Evolutionary conservation across 2,888 invertebrate species (phyloP).

Genomic region (Tipula helvola): DNA sequence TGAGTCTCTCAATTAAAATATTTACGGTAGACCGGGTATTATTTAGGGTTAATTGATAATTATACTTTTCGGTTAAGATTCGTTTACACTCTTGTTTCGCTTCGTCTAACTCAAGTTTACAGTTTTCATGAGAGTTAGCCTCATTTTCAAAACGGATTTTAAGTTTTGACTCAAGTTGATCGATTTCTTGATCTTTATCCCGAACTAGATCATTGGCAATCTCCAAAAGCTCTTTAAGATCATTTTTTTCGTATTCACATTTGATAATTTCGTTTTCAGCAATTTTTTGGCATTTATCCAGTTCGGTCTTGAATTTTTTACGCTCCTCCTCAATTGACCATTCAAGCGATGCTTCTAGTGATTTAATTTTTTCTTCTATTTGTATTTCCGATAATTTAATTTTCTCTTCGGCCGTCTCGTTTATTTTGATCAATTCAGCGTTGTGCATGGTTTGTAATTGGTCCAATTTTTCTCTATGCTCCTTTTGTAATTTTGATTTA

Average conservation of each 20-base stretch:
- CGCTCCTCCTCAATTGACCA: constrained; percentile 35
- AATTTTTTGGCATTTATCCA: constrained; percentile 42
- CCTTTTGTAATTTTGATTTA: constrained; percentile 15
- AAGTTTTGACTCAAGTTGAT: constrained; percentile 31
- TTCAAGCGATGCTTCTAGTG: constrained; percentile 35
- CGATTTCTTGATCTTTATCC: constrained; percentile 32
- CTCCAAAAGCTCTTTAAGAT: constrained; percentile 32
- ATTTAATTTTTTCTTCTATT: constrained; percentile 35
- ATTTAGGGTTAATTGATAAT: constrained; percentile 33
- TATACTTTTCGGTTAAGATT: constrained; percentile 34
- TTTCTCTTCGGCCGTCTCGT: constrained; percentile 32
- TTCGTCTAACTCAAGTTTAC: constrained; percentile 33
- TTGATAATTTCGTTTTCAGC: constrained; percentile 42
- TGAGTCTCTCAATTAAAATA: constrained; percentile 34
- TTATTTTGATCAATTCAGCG: constrained; percentile 29
- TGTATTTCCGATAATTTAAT: constrained; percentile 31
- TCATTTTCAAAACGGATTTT: constrained; percentile 33
- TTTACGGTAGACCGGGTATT: constrained; percentile 35
- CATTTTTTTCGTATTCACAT: constrained; percentile 40
- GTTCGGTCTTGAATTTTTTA: constrained; percentile 36
- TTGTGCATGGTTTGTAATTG: constrained; percentile 12
- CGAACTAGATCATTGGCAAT: constrained; percentile 30
- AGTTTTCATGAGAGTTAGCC: constrained; percentile 28
- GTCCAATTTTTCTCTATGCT: constrained; percentile 15
- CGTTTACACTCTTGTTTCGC: constrained; percentile 32